These are phyloP conservation scores for Apotomis capreana DNA, from an alignment of 2,888 invertebrate species.

Conservation along the genomic window DNA sequence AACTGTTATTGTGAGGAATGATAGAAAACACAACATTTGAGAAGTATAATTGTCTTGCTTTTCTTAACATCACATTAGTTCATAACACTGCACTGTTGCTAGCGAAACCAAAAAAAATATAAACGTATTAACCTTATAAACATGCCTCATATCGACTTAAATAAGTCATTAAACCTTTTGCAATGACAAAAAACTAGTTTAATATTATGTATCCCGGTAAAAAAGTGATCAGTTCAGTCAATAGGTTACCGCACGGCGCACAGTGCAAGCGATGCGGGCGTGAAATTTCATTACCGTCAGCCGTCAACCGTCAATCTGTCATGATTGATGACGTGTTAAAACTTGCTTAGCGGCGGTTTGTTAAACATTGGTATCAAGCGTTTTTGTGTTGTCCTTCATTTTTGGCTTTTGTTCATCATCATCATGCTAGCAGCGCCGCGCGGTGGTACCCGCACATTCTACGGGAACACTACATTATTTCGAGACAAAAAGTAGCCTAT, in stretches of 20 bases:
- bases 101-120: no score
- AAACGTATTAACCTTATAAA: no score
- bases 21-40: no score
- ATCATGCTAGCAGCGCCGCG: no score
- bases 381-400: slow-evolving; percentile 39
- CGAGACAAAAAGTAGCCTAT: no score
- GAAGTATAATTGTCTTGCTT: no score
- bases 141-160: not conserved
- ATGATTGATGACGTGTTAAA: slow-evolving; percentile 68
- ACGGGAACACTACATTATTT: no score
- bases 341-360: slow-evolving; percentile 59
- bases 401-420: not conserved
- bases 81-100: no score
- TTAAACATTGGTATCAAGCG: slow-evolving; percentile 47
- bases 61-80: no score
- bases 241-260: slow-evolving; percentile 54
- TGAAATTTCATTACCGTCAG: slow-evolving; percentile 73
- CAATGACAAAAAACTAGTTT: slow-evolving; percentile 25
- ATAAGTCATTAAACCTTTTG: slow-evolving; percentile 1
- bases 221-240: slow-evolving; percentile 48
- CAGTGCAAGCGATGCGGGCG: slow-evolving; percentile 67
- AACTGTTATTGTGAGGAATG: no score
- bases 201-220: not conserved
- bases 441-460: no score
- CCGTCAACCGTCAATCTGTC: slow-evolving; percentile 66